These are phyloP conservation scores for Gallinago solitaria DNA, from an alignment of 2,797 vertebrate species.

Conservation along the genomic window DNA sequence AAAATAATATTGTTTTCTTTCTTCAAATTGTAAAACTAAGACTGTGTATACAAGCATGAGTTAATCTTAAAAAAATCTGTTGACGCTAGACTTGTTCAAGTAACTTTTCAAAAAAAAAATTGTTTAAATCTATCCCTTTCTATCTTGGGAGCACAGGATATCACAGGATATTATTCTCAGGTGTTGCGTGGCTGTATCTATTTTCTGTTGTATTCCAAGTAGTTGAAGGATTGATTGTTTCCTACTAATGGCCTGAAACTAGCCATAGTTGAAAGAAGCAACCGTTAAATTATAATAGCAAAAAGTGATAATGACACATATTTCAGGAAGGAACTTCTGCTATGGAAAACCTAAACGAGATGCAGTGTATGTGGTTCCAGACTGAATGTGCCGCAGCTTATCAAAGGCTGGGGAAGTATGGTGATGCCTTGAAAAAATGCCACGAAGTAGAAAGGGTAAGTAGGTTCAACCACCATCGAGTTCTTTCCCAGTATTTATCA, in stretches of 20 bases:
- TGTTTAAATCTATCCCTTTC: background rate
- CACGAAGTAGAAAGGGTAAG: constrained; percentile 82
- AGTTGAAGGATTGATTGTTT: background rate
- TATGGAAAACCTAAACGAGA: constrained; percentile 82
- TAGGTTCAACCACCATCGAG: background rate
- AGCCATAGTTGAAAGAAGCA: background rate
- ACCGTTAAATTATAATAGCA: background rate
- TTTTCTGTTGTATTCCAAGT: background rate
- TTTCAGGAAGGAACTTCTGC: constrained; percentile 82
- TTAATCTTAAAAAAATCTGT: background rate
- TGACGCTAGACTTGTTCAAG: background rate
- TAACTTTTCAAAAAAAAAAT: background rate
- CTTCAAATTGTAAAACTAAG: background rate
- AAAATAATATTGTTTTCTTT: background rate
- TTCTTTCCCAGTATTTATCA: background rate
- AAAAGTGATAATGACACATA: background rate
- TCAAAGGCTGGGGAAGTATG: constrained; percentile 75
- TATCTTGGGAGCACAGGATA: background rate
- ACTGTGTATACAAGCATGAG: background rate
- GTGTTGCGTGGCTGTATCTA: background rate
- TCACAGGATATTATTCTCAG: background rate
- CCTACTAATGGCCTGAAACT: background rate
- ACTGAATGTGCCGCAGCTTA: constrained; percentile 80
- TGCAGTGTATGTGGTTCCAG: constrained; percentile 87
- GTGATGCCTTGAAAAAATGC: constrained; percentile 83